These are phyloP conservation scores for Rousettus madagascariensis DNA, from an alignment of 2,797 vertebrate genomes.

Conservation along the genomic window DNA sequence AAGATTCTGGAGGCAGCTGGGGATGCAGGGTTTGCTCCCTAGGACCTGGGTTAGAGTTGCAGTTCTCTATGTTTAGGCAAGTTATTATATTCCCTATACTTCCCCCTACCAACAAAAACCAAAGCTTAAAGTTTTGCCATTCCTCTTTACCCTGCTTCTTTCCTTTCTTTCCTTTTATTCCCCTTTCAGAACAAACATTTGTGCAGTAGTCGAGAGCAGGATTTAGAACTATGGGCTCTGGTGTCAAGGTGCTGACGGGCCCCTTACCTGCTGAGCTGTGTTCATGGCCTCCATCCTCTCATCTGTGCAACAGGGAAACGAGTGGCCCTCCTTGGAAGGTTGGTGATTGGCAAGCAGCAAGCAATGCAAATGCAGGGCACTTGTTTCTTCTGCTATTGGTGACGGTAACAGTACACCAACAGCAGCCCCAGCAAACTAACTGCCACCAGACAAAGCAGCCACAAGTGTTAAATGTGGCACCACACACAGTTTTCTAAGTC, in stretches of 20 bases:
- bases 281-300: background rate
- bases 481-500: background rate
- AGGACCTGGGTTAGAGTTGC: background rate
- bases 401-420: too few species aligned
- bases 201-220: background rate
- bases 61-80: background rate
- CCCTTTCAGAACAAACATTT: background rate
- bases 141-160: background rate
- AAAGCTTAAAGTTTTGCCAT: background rate
- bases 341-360: background rate
- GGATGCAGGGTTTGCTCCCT: background rate
- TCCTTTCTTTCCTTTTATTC: background rate
- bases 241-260: background rate
- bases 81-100: background rate
- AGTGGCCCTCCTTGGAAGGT: background rate
- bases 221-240: background rate
- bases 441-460: background rate
- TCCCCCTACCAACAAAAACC: background rate
- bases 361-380: background rate
- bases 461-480: background rate
- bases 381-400: background rate
- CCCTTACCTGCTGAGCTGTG: background rate
- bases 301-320: background rate
- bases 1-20: background rate
- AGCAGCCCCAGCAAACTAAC: rapidly evolving